A percentile compares a stretch with the other conserved stretches of the same genome.
These are phyloP conservation scores for Lithobates sylvaticus DNA, from an alignment of 2,797 vertebrate genomes.

Conservation along the genomic window DNA sequence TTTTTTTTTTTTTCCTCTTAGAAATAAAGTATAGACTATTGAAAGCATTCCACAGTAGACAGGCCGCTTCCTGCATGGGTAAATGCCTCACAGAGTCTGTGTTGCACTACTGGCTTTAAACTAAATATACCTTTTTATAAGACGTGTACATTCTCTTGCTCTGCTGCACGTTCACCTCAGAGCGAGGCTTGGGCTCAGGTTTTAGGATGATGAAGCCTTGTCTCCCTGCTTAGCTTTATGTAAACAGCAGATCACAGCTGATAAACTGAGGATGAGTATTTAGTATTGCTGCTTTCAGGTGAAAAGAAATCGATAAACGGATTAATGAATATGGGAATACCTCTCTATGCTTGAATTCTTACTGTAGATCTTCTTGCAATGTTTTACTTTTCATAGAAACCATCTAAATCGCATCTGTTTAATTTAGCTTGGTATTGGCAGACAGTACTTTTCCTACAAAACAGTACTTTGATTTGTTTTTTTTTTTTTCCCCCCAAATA, in stretches of 20 bases:
- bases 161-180: constrained; percentile 55
- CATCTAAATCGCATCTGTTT: constrained; percentile 15
- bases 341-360: constrained; percentile 61
- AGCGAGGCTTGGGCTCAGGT: constrained; percentile 57
- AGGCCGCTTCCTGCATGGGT: constrained; percentile 61
- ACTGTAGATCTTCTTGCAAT: constrained; percentile 47
- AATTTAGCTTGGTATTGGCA: constrained; percentile 45
- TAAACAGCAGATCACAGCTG: constrained; percentile 52
- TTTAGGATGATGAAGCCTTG: constrained; percentile 51
- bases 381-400: constrained; percentile 34
- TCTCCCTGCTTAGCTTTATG: constrained; percentile 63
- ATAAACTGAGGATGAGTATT: constrained; percentile 55
- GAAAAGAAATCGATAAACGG: constrained; percentile 36
- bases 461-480: constrained; percentile 40
- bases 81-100: constrained; percentile 59
- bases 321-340: constrained; percentile 55
- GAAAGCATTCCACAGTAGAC: constrained; percentile 58
- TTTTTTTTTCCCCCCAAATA: constrained; percentile 49
- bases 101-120: constrained; percentile 62
- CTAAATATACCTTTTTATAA: constrained; percentile 60
- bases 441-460: constrained; percentile 42
- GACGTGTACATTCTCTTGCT: constrained; percentile 58
- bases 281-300: constrained; percentile 59
- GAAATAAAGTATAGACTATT: constrained; percentile 57
- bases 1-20: constrained; percentile 29